Evolutionary conservation across 2,888 invertebrate genomes (phyloP).

Genomic region (Itoplectis maculator): DNA sequence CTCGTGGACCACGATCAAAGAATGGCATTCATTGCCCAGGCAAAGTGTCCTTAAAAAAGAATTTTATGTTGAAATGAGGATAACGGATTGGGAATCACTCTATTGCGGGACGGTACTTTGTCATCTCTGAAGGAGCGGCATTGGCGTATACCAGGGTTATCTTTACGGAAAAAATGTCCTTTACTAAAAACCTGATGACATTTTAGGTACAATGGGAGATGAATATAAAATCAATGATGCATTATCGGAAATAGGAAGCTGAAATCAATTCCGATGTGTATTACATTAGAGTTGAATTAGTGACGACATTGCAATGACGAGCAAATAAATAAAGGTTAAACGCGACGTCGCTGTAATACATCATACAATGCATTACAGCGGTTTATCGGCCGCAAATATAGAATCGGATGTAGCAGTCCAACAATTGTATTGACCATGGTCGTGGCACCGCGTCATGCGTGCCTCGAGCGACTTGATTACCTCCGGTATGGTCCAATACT

Average conservation of each 20-base stretch:
- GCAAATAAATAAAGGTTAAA: neutral
- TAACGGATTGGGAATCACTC: neutral
- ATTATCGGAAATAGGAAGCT: neutral
- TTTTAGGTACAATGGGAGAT: neutral
- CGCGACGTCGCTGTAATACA: neutral
- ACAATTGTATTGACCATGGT: neutral
- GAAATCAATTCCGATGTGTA: neutral
- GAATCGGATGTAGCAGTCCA: neutral
- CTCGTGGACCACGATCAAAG: constrained; percentile 5
- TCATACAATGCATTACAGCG: neutral
- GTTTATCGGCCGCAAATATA: neutral
- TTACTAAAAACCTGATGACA: neutral
- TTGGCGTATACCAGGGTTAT: neutral
- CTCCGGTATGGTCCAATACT: neutral
- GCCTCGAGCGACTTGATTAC: neutral
- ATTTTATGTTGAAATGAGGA: neutral
- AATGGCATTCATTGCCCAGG: constrained; percentile 7
- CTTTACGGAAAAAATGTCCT: neutral
- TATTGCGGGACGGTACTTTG: neutral
- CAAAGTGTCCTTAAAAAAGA: neutral
- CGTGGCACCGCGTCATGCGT: neutral
- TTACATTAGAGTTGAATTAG: neutral
- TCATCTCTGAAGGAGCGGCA: neutral
- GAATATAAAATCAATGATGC: neutral
- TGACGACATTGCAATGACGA: neutral